Evolutionary conservation across 1,140 invertebrate species (phyloP), one percentile per base, ranked within the genome.

Genomic region (Drosophila sechellia): DNA sequence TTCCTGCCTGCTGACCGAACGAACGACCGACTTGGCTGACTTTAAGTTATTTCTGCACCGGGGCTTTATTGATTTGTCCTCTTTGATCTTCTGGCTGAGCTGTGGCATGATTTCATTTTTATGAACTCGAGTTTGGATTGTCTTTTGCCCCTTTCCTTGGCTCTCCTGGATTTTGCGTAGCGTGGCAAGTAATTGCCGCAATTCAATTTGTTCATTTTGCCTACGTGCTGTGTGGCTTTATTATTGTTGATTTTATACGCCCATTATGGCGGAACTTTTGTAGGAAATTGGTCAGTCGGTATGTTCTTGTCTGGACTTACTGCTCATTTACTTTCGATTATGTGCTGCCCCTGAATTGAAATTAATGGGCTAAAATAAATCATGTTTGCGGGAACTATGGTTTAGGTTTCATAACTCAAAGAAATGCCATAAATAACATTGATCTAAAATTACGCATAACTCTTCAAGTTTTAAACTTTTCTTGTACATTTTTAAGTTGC

Each of bases 31-130:
- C 79, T 57, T 79, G 78, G 56, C 75, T 79, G 83, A 89, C 58
- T 87, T 86, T 83, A 86, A 86, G 83, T 86, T 86, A 86, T 86
- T 86, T 87, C 84, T 59, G 50, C 50, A 57, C 83, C 61, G 60
- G 60, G 53, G 54, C 57, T 71, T 87, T 90, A 91, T 91, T 90
- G 87, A 90, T 90, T 90, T 89, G 89, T 87, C 80, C 75, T 79
- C 83, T 90, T 90, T 90, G 87, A 89, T 89, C 87, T 84, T 89
- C 77, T 89, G 83, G 61, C 78, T 84, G 84, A 80, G 84, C 84
- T 89, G 79, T 89, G 77, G 77, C 84, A 89, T 89, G 84, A 89
- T 84, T 89, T 89, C 84, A 89, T 89, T 89, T 87, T 89, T 89
- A 89, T 89, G 84, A 89, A 89, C 84, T 89, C 89, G 84, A 89